phyloP scores from a whole-genome alignment of 2,113 vertebrate genomes.

The Takifugu flavidus region DNA sequence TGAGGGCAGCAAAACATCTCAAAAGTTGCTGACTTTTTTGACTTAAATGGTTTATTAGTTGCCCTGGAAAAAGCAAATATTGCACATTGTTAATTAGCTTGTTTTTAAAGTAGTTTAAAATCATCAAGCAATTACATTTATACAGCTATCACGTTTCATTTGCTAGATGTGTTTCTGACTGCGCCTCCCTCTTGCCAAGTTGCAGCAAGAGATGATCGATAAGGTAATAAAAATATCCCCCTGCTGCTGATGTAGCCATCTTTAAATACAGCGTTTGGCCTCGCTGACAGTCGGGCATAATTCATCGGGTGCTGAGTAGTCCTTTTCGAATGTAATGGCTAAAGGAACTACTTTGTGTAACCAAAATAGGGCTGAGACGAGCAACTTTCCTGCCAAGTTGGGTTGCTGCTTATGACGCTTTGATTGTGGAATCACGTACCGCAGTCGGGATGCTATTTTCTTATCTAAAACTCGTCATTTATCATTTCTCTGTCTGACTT shows the following conservation, averaged over 20 bases:
- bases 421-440: too few species aligned
- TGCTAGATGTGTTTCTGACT: slow-evolving; percentile 35
- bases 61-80: too few species aligned
- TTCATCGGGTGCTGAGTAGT: slow-evolving; percentile 21
- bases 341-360: slow-evolving; percentile 9
- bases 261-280: slow-evolving; percentile 48
- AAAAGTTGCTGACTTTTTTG: too few species aligned
- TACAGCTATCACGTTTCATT: slow-evolving; percentile 54
- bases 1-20: too few species aligned
- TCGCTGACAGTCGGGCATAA: slow-evolving; percentile 27
- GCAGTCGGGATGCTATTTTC: too few species aligned
- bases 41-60: too few species aligned
- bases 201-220: slow-evolving; percentile 44
- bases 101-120: too few species aligned
- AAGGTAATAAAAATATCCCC: slow-evolving; percentile 47
- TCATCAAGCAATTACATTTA: too few species aligned
- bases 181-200: slow-evolving; percentile 26
- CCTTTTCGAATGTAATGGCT: slow-evolving; percentile 40
- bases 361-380: slow-evolving; percentile 15
- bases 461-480: too few species aligned
- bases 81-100: too few species aligned
- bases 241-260: slow-evolving; percentile 26
- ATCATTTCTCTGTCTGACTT: too few species aligned
- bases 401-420: background rate
- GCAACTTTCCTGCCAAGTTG: slow-evolving; percentile 25